phyloP scores from a whole-genome alignment of 2,797 vertebrate genomes.

The Scyliorhinus canicula region DNA sequence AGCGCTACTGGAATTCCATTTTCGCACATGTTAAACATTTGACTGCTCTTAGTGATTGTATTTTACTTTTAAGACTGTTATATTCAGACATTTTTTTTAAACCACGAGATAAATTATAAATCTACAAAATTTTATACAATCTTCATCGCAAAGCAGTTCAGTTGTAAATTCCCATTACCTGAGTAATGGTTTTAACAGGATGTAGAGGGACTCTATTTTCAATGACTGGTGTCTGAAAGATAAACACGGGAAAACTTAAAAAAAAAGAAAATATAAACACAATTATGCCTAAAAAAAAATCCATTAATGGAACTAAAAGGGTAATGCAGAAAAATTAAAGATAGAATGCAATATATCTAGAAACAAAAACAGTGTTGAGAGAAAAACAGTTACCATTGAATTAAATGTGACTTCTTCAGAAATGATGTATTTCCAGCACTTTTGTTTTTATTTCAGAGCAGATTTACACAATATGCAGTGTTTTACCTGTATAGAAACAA shows the following conservation, averaged over 20 bases:
- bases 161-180: constrained; percentile 66
- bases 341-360: constrained; percentile 28
- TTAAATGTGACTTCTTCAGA: too few species aligned
- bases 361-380: neutral
- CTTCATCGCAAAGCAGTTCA: neutral
- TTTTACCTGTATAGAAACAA: too few species aligned
- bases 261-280: constrained; percentile 50
- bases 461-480: too few species aligned
- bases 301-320: constrained; percentile 25
- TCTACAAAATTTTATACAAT: neutral
- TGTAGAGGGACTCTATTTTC: constrained; percentile 73
- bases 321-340: constrained; percentile 37
- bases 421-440: too few species aligned
- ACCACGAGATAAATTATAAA: neutral
- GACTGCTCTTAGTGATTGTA: neutral
- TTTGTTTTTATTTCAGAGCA: too few species aligned
- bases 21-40: neutral
- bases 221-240: constrained; percentile 87
- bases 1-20: neutral
- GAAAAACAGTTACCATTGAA: too few species aligned
- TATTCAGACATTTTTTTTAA: neutral
- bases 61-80: neutral
- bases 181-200: constrained; percentile 73
- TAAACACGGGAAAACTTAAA: constrained; percentile 65
- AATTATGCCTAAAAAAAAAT: constrained; percentile 46